Base-by-base conservation (phyloP, 2,797 vertebrate species). In the Meda fulgida region DNA sequence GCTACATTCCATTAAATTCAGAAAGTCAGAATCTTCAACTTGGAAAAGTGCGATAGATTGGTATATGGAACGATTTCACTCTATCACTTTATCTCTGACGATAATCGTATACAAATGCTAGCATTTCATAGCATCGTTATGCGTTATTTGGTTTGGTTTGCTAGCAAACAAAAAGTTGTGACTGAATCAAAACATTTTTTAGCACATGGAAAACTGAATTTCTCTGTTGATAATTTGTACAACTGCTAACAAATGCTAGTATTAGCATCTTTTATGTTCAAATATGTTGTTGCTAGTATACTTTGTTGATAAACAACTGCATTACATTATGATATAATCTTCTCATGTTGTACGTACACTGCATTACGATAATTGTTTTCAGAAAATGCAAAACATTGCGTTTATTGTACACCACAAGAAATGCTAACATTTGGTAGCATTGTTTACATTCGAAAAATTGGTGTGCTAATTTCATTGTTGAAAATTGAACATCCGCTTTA, bases 1-100 rank as follows among this genome's bases (percentile, higher is more conserved):
- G 58, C 38, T 65, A 65, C 58, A 21, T 5, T 40, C 4, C 76
- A 63, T 65, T 78, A 43, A 65, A 78, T 63, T 66, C 60, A 79
- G 23, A 23, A 48, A 46, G 26, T 29, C 6, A 3, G 5, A 79
- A 46, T 21, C 23, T 66, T 46, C 3, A 31, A n/a, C 1, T 40
- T 70, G 21, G 36, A 69, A 40, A 69, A 23, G 6, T 26, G 71
- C 7, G 26, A 51, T 31, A 43, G 14, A 29, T 14, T 63, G n/a
- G 11, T 14, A 29, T 29, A 63, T 60, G n/a, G 58, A 60, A 14
- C 5, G 1, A 43, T 71, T 46, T 43, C 11, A 46, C 11, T 40
- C 67, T 23, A 7, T 46, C 36, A 26, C 31, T 18, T 43, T 51
- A 6, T 48, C 26, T 34, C n/a, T 75, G 48, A 34, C 19, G 18